Evolutionary conservation across 2,888 invertebrate species (phyloP).

Genomic region (Xylota segnis): DNA sequence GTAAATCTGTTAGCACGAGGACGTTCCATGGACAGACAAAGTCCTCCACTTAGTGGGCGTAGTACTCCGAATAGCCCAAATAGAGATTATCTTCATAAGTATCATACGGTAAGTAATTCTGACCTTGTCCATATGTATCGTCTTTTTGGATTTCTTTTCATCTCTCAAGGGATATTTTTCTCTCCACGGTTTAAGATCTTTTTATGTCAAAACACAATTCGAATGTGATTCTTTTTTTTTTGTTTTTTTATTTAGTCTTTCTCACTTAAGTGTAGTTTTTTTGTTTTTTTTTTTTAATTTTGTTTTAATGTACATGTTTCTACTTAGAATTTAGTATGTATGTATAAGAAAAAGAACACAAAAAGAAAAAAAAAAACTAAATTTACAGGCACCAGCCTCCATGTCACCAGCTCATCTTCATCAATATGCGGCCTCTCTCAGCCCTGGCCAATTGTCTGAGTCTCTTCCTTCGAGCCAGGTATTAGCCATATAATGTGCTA

Average conservation of each 20-base stretch:
- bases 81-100: conserved; percentile 95
- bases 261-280: conserved; percentile 23
- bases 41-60: conserved; percentile 95
- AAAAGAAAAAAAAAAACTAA: conserved; percentile 55
- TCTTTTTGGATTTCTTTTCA: conserved; percentile 29
- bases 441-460: conserved; percentile 89
- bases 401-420: conserved; percentile 95
- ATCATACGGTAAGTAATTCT: conserved; percentile 93
- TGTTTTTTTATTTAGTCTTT: conserved; percentile 33
- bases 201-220: conserved; percentile 28
- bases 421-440: conserved; percentile 88
- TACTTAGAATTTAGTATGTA: conserved; percentile 36
- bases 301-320: conserved; percentile 41
- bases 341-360: conserved; percentile 25
- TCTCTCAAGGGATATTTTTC: conserved; percentile 25
- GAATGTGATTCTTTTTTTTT: conserved; percentile 39
- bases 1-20: conserved; percentile 93
- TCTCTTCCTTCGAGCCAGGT: conserved; percentile 94
- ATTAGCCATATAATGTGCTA: conserved; percentile 80
- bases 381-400: conserved; percentile 93
- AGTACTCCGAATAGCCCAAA: conserved; percentile 95
- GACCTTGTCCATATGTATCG: background rate
- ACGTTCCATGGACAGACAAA: conserved; percentile 89
- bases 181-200: conserved; percentile 33
- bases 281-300: conserved; percentile 24